Evolutionary conservation across 1,140 invertebrate genomes (phyloP).

Genomic region (Battus philenor): DNA sequence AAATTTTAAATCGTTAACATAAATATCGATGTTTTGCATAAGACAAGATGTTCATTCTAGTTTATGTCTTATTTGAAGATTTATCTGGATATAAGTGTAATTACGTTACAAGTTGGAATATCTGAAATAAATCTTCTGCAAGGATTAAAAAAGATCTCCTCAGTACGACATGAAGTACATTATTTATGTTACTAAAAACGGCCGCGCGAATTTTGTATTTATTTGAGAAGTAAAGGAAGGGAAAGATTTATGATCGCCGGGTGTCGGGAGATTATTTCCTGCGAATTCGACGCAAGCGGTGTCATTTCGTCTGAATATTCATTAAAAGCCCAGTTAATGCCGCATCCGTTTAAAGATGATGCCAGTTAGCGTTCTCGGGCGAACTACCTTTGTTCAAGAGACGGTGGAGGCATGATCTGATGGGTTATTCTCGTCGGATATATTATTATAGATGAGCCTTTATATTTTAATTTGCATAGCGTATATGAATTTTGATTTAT

Average conservation of each 20-base stretch:
- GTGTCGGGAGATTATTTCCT: slow-evolving; percentile 43
- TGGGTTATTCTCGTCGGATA: background rate
- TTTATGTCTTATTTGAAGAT: no score
- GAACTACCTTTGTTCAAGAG: background rate
- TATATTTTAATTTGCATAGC: no score
- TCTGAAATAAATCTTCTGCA: no score
- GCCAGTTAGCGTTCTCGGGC: background rate
- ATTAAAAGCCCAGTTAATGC: slow-evolving; percentile 41
- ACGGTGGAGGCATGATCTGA: no score
- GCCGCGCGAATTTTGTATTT: slow-evolving; percentile 18
- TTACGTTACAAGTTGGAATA: no score
- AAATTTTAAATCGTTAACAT: no score
- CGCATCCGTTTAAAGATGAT: slow-evolving; percentile 29
- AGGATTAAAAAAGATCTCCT: background rate
- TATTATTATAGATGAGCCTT: no score
- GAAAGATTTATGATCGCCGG: slow-evolving; percentile 41
- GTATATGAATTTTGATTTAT: no score
- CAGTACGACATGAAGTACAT: slow-evolving; percentile 9
- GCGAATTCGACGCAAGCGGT: slow-evolving; percentile 45
- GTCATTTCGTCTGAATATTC: slow-evolving; percentile 57
- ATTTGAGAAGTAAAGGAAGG: slow-evolving; percentile 20
- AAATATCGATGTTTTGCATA: no score
- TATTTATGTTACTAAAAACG: slow-evolving; percentile 15
- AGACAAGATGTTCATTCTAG: no score
- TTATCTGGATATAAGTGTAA: no score